Percentiles rank a stretch among this genome's conserved stretches.
phyloP scores from a whole-genome alignment of 2,113 vertebrate genomes.

The Abramis brama region DNA sequence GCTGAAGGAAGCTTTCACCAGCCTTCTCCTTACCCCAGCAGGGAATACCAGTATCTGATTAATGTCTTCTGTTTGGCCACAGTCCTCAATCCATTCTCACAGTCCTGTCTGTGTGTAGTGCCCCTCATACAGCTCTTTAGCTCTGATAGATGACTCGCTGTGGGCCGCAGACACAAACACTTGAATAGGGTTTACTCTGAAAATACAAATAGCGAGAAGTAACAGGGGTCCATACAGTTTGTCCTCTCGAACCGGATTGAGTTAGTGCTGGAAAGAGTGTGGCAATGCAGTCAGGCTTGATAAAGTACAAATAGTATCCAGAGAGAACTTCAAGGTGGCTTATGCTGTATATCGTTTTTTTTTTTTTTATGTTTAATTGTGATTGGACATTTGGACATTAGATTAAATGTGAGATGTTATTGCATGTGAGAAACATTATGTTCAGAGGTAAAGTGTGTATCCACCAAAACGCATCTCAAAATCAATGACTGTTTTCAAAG shows the following conservation, averaged over 20 bases:
- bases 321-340: neutral
- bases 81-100: constrained; percentile 44
- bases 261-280: neutral
- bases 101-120: constrained; percentile 44
- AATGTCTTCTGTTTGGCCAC: constrained; percentile 48
- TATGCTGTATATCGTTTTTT: neutral
- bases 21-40: constrained; percentile 35
- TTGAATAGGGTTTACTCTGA: constrained; percentile 46
- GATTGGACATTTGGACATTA: neutral
- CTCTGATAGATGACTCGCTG: constrained; percentile 49
- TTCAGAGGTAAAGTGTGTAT: neutral
- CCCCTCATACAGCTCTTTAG: constrained; percentile 45
- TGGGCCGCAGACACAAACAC: constrained; percentile 41
- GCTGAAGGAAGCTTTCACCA: constrained; percentile 45
- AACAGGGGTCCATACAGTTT: constrained; percentile 23
- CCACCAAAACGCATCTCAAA: neutral
- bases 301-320: neutral
- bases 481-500: neutral
- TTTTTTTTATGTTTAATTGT: neutral
- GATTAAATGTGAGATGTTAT: neutral
- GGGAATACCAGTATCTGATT: constrained; percentile 44
- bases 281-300: neutral
- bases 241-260: constrained; percentile 24
- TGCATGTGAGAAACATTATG: neutral
- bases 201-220: constrained; percentile 51